These are phyloP conservation scores for Sarcophaga peregrina DNA, from an alignment of 1,140 invertebrate genomes.

Conservation along the genomic window DNA sequence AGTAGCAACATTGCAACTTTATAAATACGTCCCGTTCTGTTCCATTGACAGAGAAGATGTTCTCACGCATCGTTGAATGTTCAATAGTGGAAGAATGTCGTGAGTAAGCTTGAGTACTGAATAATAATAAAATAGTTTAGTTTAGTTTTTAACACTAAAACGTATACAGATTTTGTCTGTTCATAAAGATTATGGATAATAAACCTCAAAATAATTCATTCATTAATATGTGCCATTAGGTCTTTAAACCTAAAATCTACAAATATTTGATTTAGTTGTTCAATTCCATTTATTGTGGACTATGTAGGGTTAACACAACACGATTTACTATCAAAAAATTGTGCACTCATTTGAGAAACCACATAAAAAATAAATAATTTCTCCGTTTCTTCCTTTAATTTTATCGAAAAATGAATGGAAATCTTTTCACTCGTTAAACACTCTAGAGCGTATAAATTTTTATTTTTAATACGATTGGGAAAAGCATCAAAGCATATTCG, in stretches of 20 bases:
- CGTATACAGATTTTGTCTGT: too few species aligned
- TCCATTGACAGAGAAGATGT: neutral
- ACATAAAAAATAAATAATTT: conserved; percentile 12
- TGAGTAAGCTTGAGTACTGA: neutral
- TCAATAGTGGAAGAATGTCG: neutral
- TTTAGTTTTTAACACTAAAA: too few species aligned
- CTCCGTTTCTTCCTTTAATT: neutral
- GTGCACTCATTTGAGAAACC: conserved; percentile 3
- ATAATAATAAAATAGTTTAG: too few species aligned
- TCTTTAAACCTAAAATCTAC: too few species aligned
- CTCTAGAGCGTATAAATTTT: neutral
- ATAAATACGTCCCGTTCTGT: neutral
- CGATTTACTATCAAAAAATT: neutral
- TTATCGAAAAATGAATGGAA: neutral
- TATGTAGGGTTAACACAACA: neutral
- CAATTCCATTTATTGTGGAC: neutral
- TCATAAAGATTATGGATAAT: too few species aligned
- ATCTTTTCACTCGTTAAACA: neutral
- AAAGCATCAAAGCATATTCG: neutral
- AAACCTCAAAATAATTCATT: too few species aligned
- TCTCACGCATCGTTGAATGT: conserved; percentile 9
- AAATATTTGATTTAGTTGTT: neutral
- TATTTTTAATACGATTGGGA: neutral
- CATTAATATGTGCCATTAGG: too few species aligned
- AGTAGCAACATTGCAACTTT: neutral